A percentile compares a stretch with the other conserved stretches of the same genome.
phyloP scores from a whole-genome alignment of 2,797 vertebrate species.

The Scarus forsteni region DNA sequence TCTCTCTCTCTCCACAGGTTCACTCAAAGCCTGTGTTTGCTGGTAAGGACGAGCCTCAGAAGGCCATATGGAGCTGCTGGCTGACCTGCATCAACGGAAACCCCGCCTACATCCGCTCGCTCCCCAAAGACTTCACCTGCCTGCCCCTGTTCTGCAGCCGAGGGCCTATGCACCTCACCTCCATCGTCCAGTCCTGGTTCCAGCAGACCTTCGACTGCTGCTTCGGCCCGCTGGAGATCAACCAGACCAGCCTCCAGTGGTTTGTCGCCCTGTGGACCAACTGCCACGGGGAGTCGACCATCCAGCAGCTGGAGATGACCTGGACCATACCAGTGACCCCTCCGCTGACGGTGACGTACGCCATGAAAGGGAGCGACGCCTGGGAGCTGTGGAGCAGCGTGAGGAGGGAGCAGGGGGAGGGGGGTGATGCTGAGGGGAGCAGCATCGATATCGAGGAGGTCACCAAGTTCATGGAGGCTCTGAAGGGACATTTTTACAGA shows the following conservation, averaged over 20 bases:
- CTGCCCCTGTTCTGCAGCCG: slow-evolving; percentile 90
- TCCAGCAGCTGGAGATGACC: slow-evolving; percentile 83
- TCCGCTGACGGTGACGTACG: slow-evolving; percentile 87
- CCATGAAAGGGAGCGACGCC: slow-evolving; percentile 86
- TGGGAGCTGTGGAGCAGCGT: slow-evolving; percentile 91
- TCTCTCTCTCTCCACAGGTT: slow-evolving; percentile 76
- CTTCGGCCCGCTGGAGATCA: slow-evolving; percentile 88
- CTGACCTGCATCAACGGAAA: slow-evolving; percentile 89
- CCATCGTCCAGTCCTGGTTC: slow-evolving; percentile 90
- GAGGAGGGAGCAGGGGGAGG: slow-evolving; percentile 67
- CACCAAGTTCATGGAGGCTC: slow-evolving; percentile 86
- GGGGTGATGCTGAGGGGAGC: slow-evolving; percentile 59
- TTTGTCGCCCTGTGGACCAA: slow-evolving; percentile 92
- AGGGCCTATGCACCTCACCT: slow-evolving; percentile 83
- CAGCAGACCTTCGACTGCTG: slow-evolving; percentile 92
- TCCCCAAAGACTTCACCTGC: slow-evolving; percentile 88
- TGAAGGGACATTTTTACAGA: slow-evolving; percentile 92
- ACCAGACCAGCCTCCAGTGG: slow-evolving; percentile 89
- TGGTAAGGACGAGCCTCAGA: slow-evolving; percentile 73
- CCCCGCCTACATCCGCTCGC: slow-evolving; percentile 78
- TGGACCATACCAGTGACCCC: slow-evolving; percentile 87
- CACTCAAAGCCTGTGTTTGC: slow-evolving; percentile 73
- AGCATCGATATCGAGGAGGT: slow-evolving; percentile 90
- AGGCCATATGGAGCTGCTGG: slow-evolving; percentile 90
- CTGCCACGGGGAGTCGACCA: slow-evolving; percentile 78